Evolutionary conservation across 2,113 vertebrate genomes (phyloP), one percentile per base, ranked within the genome.

Genomic region (Cisticola juncidis): DNA sequence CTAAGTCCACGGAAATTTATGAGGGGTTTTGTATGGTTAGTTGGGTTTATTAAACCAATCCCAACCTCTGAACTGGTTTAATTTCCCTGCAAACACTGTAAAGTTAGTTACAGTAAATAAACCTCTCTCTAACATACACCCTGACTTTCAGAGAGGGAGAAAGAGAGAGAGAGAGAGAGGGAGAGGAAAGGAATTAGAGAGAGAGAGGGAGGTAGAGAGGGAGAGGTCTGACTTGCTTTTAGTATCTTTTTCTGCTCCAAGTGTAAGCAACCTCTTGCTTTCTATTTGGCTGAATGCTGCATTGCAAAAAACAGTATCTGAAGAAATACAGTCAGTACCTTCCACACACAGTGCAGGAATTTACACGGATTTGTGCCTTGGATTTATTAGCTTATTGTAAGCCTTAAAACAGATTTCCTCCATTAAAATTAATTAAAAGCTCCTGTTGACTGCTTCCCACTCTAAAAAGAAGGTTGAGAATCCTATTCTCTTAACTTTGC

Each of bases 401-500:
- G 97, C 97, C 94, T 94, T 97, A 94, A 96, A 97, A 94, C 95
- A 97, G 95, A 97, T 96, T 95, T 97, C 89, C 93, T 96, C 90
- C 93, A 96, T 96, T 96, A 97, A 97, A 98, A 98, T 97, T 97
- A 97, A 98, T 98, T 97, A 98, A 97, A 98, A 97, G 95, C 97
- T 97, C 96, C 94, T 94, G 86, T 78, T 97, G 88, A 93, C 95
- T 53, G 82, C 95, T 96, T 96, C 74, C 80, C 80, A 95, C 78
- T 97, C 95, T 11, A 16, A 84, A 94, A 93, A 87, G 47, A 96
- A 78, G 81, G 86, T 80, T 72, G 53, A 53, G 33, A 90, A 76
- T 58, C 58, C 44, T 71, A 84, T 17, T 92, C 69, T 79, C 68
- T 44, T 84, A 96, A 96, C 88, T 97, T 97, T 86, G 33, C 86